Percentiles rank a stretch among this genome's conserved stretches.
These are phyloP conservation scores for Corynorhinus townsendii DNA, from an alignment of 2,113 vertebrate species.

Conservation along the genomic window DNA sequence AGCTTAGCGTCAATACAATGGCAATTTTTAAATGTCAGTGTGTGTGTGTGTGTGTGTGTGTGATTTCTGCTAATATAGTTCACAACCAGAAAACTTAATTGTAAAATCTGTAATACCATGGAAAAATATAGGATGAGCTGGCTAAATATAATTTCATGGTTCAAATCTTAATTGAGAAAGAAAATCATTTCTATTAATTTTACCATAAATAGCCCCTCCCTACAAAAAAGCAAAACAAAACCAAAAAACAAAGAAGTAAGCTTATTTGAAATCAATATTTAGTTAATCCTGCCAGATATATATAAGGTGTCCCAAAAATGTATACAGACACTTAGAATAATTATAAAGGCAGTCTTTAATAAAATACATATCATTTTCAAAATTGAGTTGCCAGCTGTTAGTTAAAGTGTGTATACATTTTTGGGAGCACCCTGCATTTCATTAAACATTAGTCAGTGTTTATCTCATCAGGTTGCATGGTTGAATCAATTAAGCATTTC, in stretches of 20 bases:
- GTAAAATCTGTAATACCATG: not conserved
- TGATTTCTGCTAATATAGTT: not conserved
- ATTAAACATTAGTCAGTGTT: not conserved
- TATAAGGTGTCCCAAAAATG: too few species aligned
- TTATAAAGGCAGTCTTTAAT: too few species aligned
- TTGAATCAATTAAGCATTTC: not conserved
- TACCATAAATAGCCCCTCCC: fast-evolving
- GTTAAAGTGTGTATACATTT: too few species aligned
- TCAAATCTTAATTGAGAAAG: not conserved
- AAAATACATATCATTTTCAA: too few species aligned
- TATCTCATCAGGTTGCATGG: not conserved
- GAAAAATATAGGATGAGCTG: not conserved
- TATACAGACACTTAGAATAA: too few species aligned
- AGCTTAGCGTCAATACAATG: not conserved
- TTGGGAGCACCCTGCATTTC: not conserved
- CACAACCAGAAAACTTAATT: not conserved
- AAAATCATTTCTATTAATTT: not conserved
- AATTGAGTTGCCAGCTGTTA: too few species aligned
- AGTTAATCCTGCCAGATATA: not conserved
- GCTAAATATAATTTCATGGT: not conserved
- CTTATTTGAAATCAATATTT: not conserved
- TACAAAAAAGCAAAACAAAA: too few species aligned
- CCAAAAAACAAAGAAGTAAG: not conserved
- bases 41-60: not conserved
- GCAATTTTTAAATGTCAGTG: not conserved